Evolutionary conservation across 2,113 vertebrate species (phyloP).

Genomic region (Polypterus senegalus): DNA sequence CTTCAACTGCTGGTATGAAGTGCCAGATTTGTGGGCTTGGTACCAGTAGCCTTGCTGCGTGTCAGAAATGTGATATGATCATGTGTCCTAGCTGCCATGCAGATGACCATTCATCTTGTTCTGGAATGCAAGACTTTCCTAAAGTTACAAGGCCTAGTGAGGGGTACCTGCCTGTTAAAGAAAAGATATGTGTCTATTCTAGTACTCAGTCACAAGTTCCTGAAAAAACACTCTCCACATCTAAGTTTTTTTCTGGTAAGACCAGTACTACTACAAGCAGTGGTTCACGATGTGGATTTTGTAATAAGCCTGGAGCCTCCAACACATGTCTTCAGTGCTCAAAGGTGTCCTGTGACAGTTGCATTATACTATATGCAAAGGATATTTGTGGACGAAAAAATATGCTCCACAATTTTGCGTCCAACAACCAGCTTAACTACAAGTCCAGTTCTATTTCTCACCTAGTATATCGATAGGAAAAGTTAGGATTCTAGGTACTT

Average conservation of each 20-base stretch:
- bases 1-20: constrained; percentile 61
- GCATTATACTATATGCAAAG: constrained; percentile 76
- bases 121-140: constrained; percentile 50
- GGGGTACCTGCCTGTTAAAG: constrained; percentile 53
- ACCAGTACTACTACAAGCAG: constrained; percentile 26
- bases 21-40: constrained; percentile 79
- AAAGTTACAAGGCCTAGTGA: constrained; percentile 50
- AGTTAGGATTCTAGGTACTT: neutral
- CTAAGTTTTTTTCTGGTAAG: constrained; percentile 54
- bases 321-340: constrained; percentile 93
- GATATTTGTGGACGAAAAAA: constrained; percentile 86
- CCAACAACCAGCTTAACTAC: constrained; percentile 87
- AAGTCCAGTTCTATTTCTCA: constrained; percentile 82
- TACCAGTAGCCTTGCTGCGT: constrained; percentile 62
- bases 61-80: constrained; percentile 78
- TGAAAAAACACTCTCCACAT: constrained; percentile 60
- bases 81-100: constrained; percentile 52
- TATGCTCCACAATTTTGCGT: constrained; percentile 81
- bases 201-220: constrained; percentile 65
- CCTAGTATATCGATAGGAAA: constrained; percentile 76
- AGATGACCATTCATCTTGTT: constrained; percentile 51
- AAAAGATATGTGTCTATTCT: constrained; percentile 56
- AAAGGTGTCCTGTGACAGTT: constrained; percentile 86
- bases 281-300: constrained; percentile 78
- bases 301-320: constrained; percentile 77